Percentiles rank a stretch among this genome's conserved stretches.
phyloP scores from a whole-genome alignment of 2,888 invertebrate species.

The Eristalis intricaria region DNA sequence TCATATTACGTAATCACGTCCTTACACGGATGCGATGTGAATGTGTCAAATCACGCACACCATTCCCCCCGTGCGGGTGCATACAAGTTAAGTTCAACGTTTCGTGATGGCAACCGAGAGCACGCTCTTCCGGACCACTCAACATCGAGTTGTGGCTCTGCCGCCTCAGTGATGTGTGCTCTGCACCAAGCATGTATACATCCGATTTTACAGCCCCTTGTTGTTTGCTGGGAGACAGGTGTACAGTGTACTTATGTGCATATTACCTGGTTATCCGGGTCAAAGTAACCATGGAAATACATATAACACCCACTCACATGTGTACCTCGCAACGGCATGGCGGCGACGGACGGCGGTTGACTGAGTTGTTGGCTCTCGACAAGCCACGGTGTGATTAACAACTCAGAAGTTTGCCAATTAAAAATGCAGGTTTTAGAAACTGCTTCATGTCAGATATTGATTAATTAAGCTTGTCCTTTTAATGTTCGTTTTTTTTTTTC shows the following conservation, averaged over 20 bases:
- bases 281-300: constrained; percentile 13
- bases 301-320: constrained; percentile 3
- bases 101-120: constrained; percentile 39
- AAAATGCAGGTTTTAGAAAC: constrained; percentile 20
- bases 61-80: constrained; percentile 8
- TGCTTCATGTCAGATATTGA: neutral
- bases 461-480: constrained; percentile 7
- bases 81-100: constrained; percentile 29
- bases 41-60: constrained; percentile 28
- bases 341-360: neutral
- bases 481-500: neutral
- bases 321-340: neutral
- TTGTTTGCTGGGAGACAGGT: constrained; percentile 5
- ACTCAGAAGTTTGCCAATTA: constrained; percentile 35
- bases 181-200: neutral
- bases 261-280: constrained; percentile 35
- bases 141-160: constrained; percentile 22
- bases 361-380: neutral
- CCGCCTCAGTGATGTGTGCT: neutral
- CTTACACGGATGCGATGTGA: neutral
- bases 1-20: constrained; percentile 15
- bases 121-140: constrained; percentile 47
- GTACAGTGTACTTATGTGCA: neutral
- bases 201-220: neutral
- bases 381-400: constrained; percentile 13